Conservation (phyloP, 2,888 invertebrate species). For the Malthinus flaveolus region DNA sequence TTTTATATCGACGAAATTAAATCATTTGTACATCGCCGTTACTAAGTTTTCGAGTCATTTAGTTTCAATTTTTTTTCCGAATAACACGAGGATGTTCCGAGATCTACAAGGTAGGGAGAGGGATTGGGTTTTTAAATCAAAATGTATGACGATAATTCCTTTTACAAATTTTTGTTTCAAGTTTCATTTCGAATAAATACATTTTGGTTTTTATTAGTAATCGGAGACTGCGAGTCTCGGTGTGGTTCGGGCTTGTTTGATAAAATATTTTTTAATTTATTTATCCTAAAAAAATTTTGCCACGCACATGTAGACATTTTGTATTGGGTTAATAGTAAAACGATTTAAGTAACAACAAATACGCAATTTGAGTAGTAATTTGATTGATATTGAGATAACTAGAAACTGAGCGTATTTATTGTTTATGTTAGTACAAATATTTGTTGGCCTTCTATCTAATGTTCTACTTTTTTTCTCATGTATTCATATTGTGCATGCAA, state of each 20-base stretch:
- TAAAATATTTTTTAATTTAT: slow-evolving; percentile 25
- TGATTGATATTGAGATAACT: not conserved
- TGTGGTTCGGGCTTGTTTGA: slow-evolving; percentile 45
- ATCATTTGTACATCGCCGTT: no score
- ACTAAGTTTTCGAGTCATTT: no score
- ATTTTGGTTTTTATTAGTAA: slow-evolving; percentile 47
- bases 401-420: slow-evolving; percentile 7
- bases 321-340: slow-evolving; percentile 22
- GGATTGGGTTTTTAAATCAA: slow-evolving; percentile 49
- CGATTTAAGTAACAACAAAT: slow-evolving; percentile 22
- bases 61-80: not conserved
- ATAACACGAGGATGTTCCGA: slow-evolving; percentile 10
- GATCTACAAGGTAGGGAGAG: slow-evolving; percentile 52
- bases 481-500: slow-evolving; percentile 50
- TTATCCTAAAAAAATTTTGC: slow-evolving; percentile 45
- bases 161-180: not conserved
- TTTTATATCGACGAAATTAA: no score
- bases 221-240: slow-evolving; percentile 52
- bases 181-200: slow-evolving; percentile 32
- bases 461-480: slow-evolving; percentile 49
- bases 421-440: slow-evolving; percentile 31
- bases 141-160: slow-evolving; percentile 38
- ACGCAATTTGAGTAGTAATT: slow-evolving; percentile 16
- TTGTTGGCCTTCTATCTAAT: slow-evolving; percentile 57
- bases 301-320: slow-evolving; percentile 46